These are phyloP conservation scores for Epinotia ramella DNA, from an alignment of 2,888 invertebrate species.

Conservation along the genomic window DNA sequence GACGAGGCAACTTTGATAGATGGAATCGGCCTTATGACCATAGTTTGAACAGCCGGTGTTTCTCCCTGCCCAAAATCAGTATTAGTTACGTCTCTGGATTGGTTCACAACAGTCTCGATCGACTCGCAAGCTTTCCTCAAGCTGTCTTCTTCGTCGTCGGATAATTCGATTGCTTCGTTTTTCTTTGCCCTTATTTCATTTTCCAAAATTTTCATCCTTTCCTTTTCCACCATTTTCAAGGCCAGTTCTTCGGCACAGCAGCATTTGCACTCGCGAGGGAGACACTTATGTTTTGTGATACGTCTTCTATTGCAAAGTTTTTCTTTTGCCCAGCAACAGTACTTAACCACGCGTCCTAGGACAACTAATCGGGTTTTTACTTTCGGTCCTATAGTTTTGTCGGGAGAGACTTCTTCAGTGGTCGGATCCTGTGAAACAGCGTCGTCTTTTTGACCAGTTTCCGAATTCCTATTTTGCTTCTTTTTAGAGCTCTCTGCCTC, in stretches of 20 bases:
- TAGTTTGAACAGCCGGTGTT: neutral
- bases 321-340: constrained; percentile 66
- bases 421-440: neutral
- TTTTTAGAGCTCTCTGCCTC: constrained; percentile 27
- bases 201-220: neutral
- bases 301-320: constrained; percentile 41
- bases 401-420: neutral
- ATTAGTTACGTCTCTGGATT: constrained; percentile 23
- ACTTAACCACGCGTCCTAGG: constrained; percentile 36
- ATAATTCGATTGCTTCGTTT: constrained; percentile 39
- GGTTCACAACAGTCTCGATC: constrained; percentile 50
- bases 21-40: neutral
- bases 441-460: constrained; percentile 10
- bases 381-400: neutral
- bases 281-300: constrained; percentile 51
- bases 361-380: neutral
- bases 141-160: constrained; percentile 47
- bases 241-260: constrained; percentile 59
- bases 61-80: neutral
- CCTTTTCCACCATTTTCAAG: neutral
- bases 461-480: constrained; percentile 7
- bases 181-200: constrained; percentile 7
- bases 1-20: neutral
- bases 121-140: constrained; percentile 46
- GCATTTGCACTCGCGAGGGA: constrained; percentile 53